phyloP scores from a whole-genome alignment of 2,113 vertebrate genomes.

The Thomomys bottae region DNA sequence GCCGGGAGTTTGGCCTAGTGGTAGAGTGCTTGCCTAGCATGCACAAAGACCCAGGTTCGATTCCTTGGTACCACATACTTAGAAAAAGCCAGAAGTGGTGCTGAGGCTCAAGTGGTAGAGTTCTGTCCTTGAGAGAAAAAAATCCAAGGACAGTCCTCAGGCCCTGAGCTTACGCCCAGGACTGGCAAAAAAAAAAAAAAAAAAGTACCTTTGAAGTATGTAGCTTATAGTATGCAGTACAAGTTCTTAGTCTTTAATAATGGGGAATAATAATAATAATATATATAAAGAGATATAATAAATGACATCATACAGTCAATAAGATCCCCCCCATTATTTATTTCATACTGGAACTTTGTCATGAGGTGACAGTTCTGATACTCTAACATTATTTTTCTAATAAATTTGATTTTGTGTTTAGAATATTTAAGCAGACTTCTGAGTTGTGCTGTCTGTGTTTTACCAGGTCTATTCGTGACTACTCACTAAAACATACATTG shows the following conservation, averaged over 20 bases:
- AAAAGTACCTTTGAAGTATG: neutral
- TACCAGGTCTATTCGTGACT: neutral
- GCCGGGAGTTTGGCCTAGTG: too few relatives aligned
- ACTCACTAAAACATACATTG: neutral
- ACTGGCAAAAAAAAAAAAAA: too few relatives aligned
- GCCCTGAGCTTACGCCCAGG: too few relatives aligned
- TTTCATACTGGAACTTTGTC: neutral
- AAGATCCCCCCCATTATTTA: neutral
- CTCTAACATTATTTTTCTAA: constrained; percentile 18
- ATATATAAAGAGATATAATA: neutral
- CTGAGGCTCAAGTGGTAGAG: too few relatives aligned
- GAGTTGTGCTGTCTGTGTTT: constrained; percentile 2
- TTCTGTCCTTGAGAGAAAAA: too few relatives aligned
- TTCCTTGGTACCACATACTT: too few relatives aligned
- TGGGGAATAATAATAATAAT: neutral
- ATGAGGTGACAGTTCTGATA: neutral
- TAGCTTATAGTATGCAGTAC: neutral
- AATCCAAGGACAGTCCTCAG: too few relatives aligned
- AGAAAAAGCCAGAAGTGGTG: too few relatives aligned
- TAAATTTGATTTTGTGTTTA: constrained; percentile 42
- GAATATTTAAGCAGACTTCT: constrained; percentile 1
- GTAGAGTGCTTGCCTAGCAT: too few relatives aligned
- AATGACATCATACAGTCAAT: neutral
- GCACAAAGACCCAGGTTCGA: too few relatives aligned
- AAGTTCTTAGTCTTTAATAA: constrained; percentile 7